phyloP scores from a whole-genome alignment of 2,113 vertebrate genomes.

The Diadophis punctatus region DNA sequence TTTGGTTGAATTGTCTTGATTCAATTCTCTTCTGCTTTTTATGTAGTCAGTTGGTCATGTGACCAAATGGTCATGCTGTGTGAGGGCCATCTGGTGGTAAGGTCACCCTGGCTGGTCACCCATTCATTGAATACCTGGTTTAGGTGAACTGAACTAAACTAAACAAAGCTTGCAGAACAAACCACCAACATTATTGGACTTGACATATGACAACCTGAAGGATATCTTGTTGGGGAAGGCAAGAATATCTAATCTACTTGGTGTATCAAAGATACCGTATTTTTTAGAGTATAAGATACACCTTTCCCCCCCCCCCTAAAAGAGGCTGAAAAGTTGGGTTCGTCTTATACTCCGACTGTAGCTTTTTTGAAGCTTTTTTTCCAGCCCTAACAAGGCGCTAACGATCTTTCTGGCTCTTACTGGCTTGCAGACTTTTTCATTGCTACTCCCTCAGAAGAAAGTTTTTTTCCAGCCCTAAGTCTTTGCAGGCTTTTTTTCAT shows the following conservation, averaged over 20 bases:
- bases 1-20: not conserved
- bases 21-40: not conserved
- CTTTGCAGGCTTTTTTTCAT: no score
- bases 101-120: not conserved
- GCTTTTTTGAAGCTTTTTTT: no score
- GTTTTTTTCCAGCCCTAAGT: no score
- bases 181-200: not conserved
- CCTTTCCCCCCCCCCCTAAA: no score
- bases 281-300: no score
- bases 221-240: not conserved
- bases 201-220: not conserved
- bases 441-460: no score
- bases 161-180: not conserved
- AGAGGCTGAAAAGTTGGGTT: no score
- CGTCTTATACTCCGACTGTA: no score
- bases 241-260: not conserved
- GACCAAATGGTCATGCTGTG: not conserved
- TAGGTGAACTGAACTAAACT: not conserved
- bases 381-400: no score
- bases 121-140: not conserved
- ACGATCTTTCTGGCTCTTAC: no score
- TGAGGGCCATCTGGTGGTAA: not conserved
- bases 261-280: not conserved
- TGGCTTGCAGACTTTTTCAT: no score
- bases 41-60: not conserved